Base-by-base conservation (phyloP, 2,797 vertebrate genomes). In the Lacerta viridis region DNA sequence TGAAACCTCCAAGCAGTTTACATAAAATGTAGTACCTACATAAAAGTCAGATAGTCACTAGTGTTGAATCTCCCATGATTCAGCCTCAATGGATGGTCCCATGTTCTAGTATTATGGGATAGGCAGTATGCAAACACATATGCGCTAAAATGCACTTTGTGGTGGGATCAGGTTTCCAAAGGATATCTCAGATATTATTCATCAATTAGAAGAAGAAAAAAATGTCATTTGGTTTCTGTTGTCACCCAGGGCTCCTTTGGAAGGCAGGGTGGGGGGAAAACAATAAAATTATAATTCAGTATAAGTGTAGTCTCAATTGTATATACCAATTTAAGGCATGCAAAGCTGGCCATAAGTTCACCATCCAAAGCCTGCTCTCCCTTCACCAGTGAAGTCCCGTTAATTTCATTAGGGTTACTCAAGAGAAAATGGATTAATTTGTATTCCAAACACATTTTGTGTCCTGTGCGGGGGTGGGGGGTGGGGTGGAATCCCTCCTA, bases 381-480 rank as follows among this genome's bases (percentile, higher is more conserved):
- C 43, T 66, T 9, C 3, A 18, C 10, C 41, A 15, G 33, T 18
- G 71, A 11, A 33, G 1, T 36, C n/a, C 39, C n/a, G 39, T 55
- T 46, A 66, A 66, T 75, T 87, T 82, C 33, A 29, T 17, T 76
- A 66, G 2, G 5, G 41, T 39, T 80, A 20, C 59, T 66, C 59
- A 55, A 15, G 85, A 25, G 41, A n/a, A 84, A 80, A 50, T 13
- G 5, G 39, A 25, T 46, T 74, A 36, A 66, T 85, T 82, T 86
- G 3, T 6, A 76, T 86, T 82, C 86, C 43, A 80, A 76, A 23
- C 68, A 78, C 68, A 76, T 76, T 59, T 89, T 68, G 71, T 10
- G 41, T 66, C 41, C 41, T 11, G 25, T 50, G n/a, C 8, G 15
- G 55, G 6, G 29, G 0, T 1, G 7, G 25, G 68, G n/a, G 5